phyloP scores from a whole-genome alignment of 2,888 invertebrate genomes.

The Bembecia ichneumoniformis region DNA sequence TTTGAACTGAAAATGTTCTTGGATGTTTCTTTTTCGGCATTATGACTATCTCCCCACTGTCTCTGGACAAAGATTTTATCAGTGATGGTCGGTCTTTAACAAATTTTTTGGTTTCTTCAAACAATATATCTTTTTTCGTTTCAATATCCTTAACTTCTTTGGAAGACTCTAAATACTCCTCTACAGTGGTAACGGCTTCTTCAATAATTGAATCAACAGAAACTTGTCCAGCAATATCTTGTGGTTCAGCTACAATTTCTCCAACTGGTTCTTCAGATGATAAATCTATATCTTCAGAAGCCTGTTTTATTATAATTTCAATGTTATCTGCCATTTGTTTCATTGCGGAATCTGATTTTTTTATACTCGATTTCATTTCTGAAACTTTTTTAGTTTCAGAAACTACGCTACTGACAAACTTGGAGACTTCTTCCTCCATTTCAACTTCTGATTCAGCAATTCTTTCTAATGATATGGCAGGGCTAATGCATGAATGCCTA shows the following conservation, averaged over 20 bases:
- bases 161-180: conserved; percentile 44
- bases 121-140: conserved; percentile 34
- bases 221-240: conserved; percentile 47
- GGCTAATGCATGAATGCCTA: conserved; percentile 62
- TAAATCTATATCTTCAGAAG: conserved; percentile 58
- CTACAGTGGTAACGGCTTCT: conserved; percentile 58
- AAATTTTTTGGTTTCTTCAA: conserved; percentile 41
- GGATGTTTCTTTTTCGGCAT: conserved; percentile 64
- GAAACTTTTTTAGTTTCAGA: conserved; percentile 18
- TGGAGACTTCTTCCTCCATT: conserved; percentile 49
- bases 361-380: conserved; percentile 33
- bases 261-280: conserved; percentile 50
- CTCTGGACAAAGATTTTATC: conserved; percentile 60
- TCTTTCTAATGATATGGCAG: conserved; percentile 60
- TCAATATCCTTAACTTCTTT: conserved; percentile 34
- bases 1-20: conserved; percentile 65
- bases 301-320: conserved; percentile 66
- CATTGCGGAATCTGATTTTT: conserved; percentile 65
- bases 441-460: conserved; percentile 63
- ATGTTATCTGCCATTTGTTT: conserved; percentile 69
- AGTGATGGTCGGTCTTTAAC: conserved; percentile 51
- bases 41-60: conserved; percentile 61
- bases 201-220: conserved; percentile 64
- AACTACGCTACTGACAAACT: conserved; percentile 14
- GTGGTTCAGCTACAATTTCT: conserved; percentile 22